Evolutionary conservation across 2,113 vertebrate species (phyloP).

Genomic region (Arenaria interpres): DNA sequence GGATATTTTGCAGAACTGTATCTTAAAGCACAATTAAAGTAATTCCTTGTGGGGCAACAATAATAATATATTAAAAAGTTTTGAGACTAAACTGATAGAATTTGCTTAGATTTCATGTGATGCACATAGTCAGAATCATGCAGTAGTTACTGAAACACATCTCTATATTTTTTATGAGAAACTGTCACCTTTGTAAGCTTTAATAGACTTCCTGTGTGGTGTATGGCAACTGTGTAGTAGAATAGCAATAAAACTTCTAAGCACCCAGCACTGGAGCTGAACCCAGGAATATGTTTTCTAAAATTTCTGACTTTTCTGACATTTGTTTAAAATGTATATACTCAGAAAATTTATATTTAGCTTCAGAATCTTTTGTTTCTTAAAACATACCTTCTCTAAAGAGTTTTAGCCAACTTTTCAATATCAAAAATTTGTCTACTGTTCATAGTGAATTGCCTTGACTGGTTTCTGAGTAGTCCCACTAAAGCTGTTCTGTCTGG

Average conservation of each 20-base stretch:
- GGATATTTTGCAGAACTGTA: not conserved
- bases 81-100: not conserved
- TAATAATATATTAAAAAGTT: not conserved
- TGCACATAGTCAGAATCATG: not conserved
- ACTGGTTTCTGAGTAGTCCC: not conserved
- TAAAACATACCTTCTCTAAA: not conserved
- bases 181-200: not conserved
- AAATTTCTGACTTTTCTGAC: not conserved
- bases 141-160: not conserved
- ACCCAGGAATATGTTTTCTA: not conserved
- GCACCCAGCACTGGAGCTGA: not conserved
- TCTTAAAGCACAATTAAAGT: not conserved
- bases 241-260: not conserved
- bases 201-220: not conserved
- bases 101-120: not conserved
- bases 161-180: not conserved
- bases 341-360: not conserved
- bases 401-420: not conserved
- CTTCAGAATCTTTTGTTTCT: not conserved
- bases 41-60: not conserved
- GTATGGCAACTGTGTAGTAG: not conserved
- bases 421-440: not conserved
- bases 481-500: not conserved
- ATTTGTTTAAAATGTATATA: not conserved
- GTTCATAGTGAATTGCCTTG: not conserved